Conservation (phyloP, 2,888 invertebrate species). For the Drosophila formosana region DNA sequence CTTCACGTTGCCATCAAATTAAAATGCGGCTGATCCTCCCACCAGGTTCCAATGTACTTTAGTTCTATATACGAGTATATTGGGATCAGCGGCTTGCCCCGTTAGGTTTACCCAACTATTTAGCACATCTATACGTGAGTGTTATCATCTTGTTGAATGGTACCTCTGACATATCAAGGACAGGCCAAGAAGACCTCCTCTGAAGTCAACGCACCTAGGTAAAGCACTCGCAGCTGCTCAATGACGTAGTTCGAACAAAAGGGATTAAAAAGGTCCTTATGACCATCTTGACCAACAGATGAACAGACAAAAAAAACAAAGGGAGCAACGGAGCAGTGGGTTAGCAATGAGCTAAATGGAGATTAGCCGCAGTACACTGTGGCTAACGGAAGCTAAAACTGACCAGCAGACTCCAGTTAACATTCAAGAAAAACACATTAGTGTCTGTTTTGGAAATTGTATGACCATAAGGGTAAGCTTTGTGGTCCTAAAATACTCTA, state of each 20-base stretch:
- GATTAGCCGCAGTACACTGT: slow-evolving; percentile 53
- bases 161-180: slow-evolving; percentile 12
- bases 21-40: slow-evolving; percentile 33
- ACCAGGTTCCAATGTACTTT: neutral
- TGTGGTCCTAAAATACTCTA: neutral
- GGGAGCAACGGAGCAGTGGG: slow-evolving; percentile 20
- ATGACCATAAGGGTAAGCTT: neutral
- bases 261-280: slow-evolving; percentile 63
- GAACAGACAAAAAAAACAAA: slow-evolving; percentile 10
- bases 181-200: neutral
- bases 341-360: slow-evolving; percentile 46
- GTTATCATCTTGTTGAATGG: slow-evolving; percentile 2
- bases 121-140: neutral
- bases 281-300: slow-evolving; percentile 35
- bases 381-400: slow-evolving; percentile 39
- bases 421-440: neutral
- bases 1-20: slow-evolving; percentile 12
- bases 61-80: neutral
- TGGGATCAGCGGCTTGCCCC: slow-evolving; percentile 16
- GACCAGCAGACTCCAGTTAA: neutral
- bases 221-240: slow-evolving; percentile 56
- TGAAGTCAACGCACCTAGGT: slow-evolving; percentile 11
- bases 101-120: slow-evolving; percentile 1
- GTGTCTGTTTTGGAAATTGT: neutral
- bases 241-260: slow-evolving; percentile 63